These are phyloP conservation scores for Rhinella marina DNA, from an alignment of 2,797 vertebrate genomes.

Conservation along the genomic window DNA sequence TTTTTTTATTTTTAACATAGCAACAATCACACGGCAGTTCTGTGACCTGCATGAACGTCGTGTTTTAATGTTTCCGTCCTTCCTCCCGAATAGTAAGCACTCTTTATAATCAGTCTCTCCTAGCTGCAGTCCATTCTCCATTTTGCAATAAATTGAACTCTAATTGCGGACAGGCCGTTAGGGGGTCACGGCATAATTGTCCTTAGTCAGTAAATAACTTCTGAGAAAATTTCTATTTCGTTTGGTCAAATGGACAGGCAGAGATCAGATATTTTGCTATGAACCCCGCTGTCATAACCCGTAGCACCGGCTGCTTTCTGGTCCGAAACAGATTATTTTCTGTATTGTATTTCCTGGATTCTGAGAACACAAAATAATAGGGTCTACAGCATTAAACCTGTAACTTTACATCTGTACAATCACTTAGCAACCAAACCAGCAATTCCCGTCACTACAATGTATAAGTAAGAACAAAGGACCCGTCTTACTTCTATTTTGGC, in stretches of 20 bases:
- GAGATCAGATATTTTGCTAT: not conserved
- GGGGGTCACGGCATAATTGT: not conserved
- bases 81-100: no score
- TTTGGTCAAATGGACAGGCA: not conserved
- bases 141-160: no score
- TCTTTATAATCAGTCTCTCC: no score
- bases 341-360: not conserved
- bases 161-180: not conserved
- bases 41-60: no score
- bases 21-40: no score
- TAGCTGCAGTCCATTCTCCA: no score
- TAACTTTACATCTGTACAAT: constrained; percentile 19
- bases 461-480: not conserved
- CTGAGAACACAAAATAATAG: constrained; percentile 7
- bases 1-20: no score
- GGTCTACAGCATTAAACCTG: not conserved
- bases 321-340: not conserved
- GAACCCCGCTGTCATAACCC: not conserved
- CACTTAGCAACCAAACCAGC: constrained; percentile 35
- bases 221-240: not conserved
- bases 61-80: no score
- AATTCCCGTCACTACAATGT: constrained; percentile 5
- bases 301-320: not conserved
- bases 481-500: not conserved
- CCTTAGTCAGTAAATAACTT: not conserved